Conservation (phyloP, 2,113 vertebrate species). For the Ursus arctos region DNA sequence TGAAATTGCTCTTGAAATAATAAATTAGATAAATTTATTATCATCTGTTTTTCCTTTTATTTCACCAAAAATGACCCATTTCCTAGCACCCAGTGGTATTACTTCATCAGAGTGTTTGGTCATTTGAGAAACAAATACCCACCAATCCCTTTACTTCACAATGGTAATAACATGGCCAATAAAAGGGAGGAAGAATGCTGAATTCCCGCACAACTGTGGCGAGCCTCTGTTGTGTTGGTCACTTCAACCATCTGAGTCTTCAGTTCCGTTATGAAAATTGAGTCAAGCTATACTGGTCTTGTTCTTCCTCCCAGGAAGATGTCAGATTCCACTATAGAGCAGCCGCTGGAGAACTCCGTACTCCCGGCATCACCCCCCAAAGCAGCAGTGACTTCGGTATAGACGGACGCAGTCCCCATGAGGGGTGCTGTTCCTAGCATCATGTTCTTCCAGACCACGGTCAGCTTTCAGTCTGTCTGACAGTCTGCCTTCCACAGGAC, state of each 20-base stretch:
- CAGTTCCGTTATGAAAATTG: background rate
- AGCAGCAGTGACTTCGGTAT: background rate
- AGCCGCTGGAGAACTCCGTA: accelerated
- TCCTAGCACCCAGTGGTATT: background rate
- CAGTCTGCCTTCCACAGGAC: background rate
- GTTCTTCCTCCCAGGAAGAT: background rate
- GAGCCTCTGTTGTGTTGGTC: background rate
- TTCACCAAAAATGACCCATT: background rate
- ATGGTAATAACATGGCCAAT: background rate
- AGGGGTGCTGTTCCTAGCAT: background rate
- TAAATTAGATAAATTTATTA: background rate
- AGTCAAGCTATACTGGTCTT: background rate
- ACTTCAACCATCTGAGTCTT: background rate
- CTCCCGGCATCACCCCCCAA: background rate
- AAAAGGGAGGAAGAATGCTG: background rate
- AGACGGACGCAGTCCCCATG: accelerated
- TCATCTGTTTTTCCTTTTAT: background rate
- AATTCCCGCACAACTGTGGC: background rate
- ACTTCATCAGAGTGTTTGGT: background rate
- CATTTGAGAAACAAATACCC: background rate
- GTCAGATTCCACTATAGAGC: background rate
- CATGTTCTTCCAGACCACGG: background rate
- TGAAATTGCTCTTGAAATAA: background rate
- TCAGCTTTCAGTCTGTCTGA: background rate
- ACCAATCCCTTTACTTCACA: background rate